Evolutionary conservation across 2,797 vertebrate species (phyloP).

Genomic region (Urocyon cinereoargenteus): DNA sequence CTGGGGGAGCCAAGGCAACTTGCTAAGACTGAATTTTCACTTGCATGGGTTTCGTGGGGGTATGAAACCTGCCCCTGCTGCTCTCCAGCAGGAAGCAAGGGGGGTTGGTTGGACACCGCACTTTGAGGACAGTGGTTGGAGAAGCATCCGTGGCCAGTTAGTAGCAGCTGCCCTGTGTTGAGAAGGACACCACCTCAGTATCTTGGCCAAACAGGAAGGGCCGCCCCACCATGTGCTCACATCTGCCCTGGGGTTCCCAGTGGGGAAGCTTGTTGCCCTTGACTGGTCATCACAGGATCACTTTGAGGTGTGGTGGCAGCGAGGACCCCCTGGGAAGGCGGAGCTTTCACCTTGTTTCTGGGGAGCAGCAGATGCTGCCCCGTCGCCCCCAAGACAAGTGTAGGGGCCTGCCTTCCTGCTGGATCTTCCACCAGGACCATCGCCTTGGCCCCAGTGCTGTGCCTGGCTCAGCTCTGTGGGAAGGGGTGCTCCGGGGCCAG

Average conservation of each 20-base stretch:
- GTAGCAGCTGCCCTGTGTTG: not conserved
- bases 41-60: not conserved
- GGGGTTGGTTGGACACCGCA: not conserved
- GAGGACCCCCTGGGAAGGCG: not conserved
- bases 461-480: not conserved
- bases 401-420: too few species aligned
- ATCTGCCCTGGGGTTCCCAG: too few species aligned
- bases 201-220: not conserved
- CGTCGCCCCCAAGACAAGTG: not conserved
- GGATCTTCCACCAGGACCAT: not conserved
- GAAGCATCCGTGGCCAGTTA: not conserved
- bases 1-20: too few species aligned
- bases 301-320: not conserved
- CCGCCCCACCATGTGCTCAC: accelerated
- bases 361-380: not conserved
- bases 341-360: not conserved
- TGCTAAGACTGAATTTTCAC: not conserved
- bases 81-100: not conserved
- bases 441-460: not conserved
- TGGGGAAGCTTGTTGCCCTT: not conserved
- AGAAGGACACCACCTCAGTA: not conserved
- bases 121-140: not conserved
- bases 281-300: not conserved
- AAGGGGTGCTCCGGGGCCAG: not conserved
- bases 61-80: not conserved